phyloP scores from a whole-genome alignment of 2,888 invertebrate species.

The Poecilus cupreus region DNA sequence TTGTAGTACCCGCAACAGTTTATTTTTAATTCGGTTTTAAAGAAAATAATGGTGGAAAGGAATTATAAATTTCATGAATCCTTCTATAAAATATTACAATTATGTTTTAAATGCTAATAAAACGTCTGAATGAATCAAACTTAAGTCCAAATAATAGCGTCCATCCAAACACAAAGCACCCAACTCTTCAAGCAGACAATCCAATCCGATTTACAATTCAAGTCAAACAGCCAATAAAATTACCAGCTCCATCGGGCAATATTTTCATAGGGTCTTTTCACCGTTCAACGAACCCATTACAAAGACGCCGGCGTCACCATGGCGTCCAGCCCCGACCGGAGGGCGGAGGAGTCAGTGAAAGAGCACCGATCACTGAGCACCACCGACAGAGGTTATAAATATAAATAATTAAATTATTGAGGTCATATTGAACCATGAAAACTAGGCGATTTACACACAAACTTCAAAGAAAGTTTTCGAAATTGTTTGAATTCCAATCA shows the following conservation, averaged over 20 bases:
- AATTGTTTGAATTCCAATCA: conserved; percentile 46
- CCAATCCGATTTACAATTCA: conserved; percentile 17
- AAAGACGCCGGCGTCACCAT: conserved; percentile 11
- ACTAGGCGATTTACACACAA: conserved; percentile 48
- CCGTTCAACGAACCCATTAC: conserved; percentile 39
- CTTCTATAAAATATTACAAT: no score
- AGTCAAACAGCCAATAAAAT: conserved; percentile 38
- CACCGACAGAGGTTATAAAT: no score
- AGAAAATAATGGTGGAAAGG: no score
- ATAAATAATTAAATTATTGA: no score
- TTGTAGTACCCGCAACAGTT: no score
- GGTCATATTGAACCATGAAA: neutral
- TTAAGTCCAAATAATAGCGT: neutral
- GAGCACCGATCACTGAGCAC: no score
- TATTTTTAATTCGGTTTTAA: no score
- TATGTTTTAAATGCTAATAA: no score
- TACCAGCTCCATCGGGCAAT: conserved; percentile 22
- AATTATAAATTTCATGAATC: no score
- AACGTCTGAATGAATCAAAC: neutral
- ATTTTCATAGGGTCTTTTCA: conserved; percentile 41
- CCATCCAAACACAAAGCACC: neutral
- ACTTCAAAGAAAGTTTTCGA: conserved; percentile 48
- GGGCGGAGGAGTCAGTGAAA: no score
- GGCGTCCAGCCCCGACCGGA: no score
- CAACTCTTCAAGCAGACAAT: neutral